These are phyloP conservation scores for Drosophila paramelanica DNA, from an alignment of 2,888 invertebrate genomes.

Conservation along the genomic window DNA sequence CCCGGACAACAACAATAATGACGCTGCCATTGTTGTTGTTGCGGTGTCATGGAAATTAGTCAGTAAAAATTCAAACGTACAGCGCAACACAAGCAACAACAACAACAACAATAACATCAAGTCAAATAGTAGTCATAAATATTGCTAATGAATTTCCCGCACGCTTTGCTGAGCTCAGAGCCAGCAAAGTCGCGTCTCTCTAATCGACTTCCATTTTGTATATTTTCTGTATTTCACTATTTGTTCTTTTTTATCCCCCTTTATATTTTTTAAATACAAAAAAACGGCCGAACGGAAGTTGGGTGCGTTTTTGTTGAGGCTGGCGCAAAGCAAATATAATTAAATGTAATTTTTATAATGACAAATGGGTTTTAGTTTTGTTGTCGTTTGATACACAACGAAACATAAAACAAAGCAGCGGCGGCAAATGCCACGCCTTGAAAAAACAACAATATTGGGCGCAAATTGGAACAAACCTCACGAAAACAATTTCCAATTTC, in stretches of 20 bases:
- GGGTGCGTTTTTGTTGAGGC: constrained; percentile 57
- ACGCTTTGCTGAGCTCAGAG: constrained; percentile 73
- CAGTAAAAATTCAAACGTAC: constrained; percentile 53
- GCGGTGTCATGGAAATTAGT: constrained; percentile 70
- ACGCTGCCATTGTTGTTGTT: constrained; percentile 32
- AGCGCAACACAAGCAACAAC: constrained; percentile 22
- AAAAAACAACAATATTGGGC: background rate
- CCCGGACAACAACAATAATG: constrained; percentile 58
- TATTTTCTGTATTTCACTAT: constrained; percentile 23
- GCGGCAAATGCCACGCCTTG: constrained; percentile 30
- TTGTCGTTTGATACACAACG: constrained; percentile 7
- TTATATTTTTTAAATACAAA: constrained; percentile 14
- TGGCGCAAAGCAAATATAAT: constrained; percentile 68
- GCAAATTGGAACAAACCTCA: constrained; percentile 38
- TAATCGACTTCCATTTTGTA: constrained; percentile 61
- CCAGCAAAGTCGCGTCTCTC: constrained; percentile 48
- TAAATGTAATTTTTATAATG: constrained; percentile 80
- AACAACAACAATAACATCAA: constrained; percentile 23
- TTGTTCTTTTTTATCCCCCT: constrained; percentile 8
- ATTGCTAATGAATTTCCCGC: constrained; percentile 82
- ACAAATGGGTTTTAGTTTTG: constrained; percentile 64
- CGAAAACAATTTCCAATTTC: constrained; percentile 38
- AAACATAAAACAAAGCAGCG: background rate
- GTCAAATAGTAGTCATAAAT: constrained; percentile 67
- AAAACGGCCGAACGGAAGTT: constrained; percentile 70